phyloP scores from a whole-genome alignment of 2,113 vertebrate species.

The Pachyramphus minor region DNA sequence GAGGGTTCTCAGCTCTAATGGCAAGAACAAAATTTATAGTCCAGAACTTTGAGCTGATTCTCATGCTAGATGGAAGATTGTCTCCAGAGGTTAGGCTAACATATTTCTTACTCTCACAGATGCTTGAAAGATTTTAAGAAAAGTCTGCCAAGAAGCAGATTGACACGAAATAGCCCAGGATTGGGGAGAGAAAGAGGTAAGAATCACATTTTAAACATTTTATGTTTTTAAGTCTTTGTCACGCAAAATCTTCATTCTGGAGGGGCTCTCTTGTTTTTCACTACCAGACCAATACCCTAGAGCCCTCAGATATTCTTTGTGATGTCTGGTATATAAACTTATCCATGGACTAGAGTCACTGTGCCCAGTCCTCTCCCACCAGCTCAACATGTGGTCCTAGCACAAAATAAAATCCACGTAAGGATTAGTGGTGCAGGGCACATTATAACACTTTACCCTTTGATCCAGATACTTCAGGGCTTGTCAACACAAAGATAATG shows the following conservation, averaged over 20 bases:
- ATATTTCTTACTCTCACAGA: not conserved
- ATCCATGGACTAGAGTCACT: not conserved
- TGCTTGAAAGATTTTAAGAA: not conserved
- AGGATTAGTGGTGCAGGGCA: not conserved
- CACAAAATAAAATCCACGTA: not conserved
- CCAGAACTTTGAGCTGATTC: not conserved
- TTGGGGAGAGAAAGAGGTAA: not conserved
- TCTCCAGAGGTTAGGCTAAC: not conserved
- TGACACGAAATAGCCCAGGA: not conserved
- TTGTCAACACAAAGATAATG: not conserved
- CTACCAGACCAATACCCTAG: not conserved
- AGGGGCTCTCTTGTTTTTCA: not conserved
- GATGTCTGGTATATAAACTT: not conserved
- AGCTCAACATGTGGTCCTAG: not conserved
- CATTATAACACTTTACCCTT: not conserved
- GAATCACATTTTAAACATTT: not conserved
- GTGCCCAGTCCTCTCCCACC: not conserved
- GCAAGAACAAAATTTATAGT: constrained; percentile 25
- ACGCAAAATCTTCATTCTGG: not conserved
- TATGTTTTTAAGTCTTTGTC: not conserved
- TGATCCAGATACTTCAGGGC: not conserved
- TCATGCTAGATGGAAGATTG: not conserved
- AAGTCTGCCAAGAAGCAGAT: not conserved
- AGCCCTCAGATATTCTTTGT: not conserved
- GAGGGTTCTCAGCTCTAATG: not conserved